Conservation (phyloP, 53 echinoderm and acorn worm genomes). For the Astropecten irregularis region DNA sequence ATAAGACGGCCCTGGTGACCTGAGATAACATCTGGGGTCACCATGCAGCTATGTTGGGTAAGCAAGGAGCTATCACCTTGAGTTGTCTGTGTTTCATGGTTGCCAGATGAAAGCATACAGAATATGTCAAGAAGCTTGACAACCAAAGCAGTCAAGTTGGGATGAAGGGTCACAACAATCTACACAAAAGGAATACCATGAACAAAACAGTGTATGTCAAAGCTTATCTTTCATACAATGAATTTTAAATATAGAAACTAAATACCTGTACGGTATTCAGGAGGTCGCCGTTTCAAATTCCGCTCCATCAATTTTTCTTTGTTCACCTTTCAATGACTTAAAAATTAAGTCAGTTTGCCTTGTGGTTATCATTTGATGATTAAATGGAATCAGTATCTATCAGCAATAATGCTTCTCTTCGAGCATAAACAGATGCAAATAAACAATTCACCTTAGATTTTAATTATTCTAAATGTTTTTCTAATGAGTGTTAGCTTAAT, state of each 20-base stretch:
- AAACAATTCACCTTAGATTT: too few species aligned
- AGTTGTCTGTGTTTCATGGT: conserved; percentile 52
- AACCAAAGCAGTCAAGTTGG: conserved; percentile 73
- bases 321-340: too few species aligned
- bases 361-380: not conserved
- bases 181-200: conserved; percentile 27
- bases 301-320: too few species aligned
- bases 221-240: not conserved
- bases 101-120: conserved; percentile 77
- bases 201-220: too few species aligned
- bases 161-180: conserved; percentile 81
- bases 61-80: not conserved
- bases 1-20: conserved; percentile 66
- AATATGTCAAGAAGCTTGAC: conserved; percentile 88
- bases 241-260: not conserved
- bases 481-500: too few species aligned
- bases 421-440: too few species aligned
- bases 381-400: too few species aligned
- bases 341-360: too few species aligned
- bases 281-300: too few species aligned
- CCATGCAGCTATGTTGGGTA: conserved; percentile 21
- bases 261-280: too few species aligned
- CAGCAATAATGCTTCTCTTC: too few species aligned
- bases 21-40: conserved; percentile 42
- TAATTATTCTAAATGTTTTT: too few species aligned